These are phyloP conservation scores for Drosophila melanosoma DNA, from an alignment of 2,888 invertebrate species.

Conservation along the genomic window DNA sequence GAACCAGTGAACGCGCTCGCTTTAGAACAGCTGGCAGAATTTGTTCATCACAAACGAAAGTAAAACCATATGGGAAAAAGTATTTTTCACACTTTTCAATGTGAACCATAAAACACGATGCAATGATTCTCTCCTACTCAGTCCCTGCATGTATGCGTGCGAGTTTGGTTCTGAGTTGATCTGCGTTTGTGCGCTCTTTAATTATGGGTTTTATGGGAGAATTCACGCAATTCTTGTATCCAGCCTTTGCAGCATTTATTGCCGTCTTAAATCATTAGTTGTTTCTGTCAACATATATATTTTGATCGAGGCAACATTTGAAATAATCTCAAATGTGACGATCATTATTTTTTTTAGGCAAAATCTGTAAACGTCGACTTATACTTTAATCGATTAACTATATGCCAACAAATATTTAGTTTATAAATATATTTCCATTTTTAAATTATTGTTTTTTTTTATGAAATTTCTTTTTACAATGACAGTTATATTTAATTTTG, in stretches of 20 bases:
- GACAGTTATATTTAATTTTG: no score
- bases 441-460: no score
- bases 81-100: slow-evolving; percentile 69
- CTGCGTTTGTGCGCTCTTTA: slow-evolving; percentile 17
- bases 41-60: slow-evolving; percentile 61
- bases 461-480: no score
- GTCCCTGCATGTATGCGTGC: neutral
- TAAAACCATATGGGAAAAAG: slow-evolving; percentile 52
- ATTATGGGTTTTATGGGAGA: slow-evolving; percentile 51
- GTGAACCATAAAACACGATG: slow-evolving; percentile 56
- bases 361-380: no score
- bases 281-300: slow-evolving; percentile 1
- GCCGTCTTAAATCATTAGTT: slow-evolving; percentile 56
- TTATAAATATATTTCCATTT: no score
- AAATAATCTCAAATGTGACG: no score
- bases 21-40: slow-evolving; percentile 32
- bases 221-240: slow-evolving; percentile 3
- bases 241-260: slow-evolving; percentile 60
- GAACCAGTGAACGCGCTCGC: slow-evolving; percentile 31
- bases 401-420: no score
- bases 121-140: slow-evolving; percentile 22
- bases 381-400: no score
- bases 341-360: no score
- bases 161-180: slow-evolving; percentile 5
- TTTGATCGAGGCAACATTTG: neutral